Conservation (phyloP, 2,888 invertebrate genomes). For the Drosophila macrospina region DNA sequence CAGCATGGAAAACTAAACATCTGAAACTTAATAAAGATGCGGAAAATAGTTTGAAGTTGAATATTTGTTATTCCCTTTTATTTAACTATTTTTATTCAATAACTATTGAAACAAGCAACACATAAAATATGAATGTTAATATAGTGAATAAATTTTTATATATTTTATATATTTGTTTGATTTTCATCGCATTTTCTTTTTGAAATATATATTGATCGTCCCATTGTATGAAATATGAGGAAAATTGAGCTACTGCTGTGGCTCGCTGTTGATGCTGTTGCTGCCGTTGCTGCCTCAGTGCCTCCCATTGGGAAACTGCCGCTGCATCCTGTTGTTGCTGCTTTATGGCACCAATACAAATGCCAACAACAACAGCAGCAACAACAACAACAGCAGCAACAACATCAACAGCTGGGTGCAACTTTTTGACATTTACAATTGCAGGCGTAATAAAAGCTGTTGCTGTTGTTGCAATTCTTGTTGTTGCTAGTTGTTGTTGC, state of each 20-base stretch:
- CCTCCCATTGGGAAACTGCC: conserved; percentile 8
- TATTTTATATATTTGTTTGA: neutral
- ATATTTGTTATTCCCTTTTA: too few relatives aligned
- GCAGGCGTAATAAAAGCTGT: conserved; percentile 53
- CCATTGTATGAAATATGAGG: conserved; percentile 35
- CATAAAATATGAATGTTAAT: too few relatives aligned
- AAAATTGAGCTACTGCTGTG: conserved; percentile 33
- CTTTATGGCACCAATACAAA: conserved; percentile 36
- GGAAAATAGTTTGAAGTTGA: neutral
- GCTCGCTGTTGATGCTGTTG: conserved; percentile 14
- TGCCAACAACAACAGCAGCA: conserved; percentile 15
- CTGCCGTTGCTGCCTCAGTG: conserved; percentile 8
- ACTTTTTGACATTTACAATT: conserved; percentile 67
- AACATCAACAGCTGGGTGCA: conserved; percentile 50
- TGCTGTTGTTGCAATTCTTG: conserved; percentile 18
- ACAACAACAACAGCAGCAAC: conserved; percentile 18
- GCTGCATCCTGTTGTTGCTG: conserved; percentile 42
- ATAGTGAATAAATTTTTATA: too few relatives aligned
- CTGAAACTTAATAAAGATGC: too few relatives aligned
- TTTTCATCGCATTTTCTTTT: neutral
- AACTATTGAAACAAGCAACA: too few relatives aligned
- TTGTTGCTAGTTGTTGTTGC: conserved; percentile 5
- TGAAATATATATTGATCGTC: neutral
- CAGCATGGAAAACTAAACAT: neutral
- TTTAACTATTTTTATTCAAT: too few relatives aligned